Percentiles rank a stretch among this genome's conserved stretches.
Evolutionary conservation across 2,888 invertebrate genomes (phyloP).

Genomic region (Kryphioiulus occultus): DNA sequence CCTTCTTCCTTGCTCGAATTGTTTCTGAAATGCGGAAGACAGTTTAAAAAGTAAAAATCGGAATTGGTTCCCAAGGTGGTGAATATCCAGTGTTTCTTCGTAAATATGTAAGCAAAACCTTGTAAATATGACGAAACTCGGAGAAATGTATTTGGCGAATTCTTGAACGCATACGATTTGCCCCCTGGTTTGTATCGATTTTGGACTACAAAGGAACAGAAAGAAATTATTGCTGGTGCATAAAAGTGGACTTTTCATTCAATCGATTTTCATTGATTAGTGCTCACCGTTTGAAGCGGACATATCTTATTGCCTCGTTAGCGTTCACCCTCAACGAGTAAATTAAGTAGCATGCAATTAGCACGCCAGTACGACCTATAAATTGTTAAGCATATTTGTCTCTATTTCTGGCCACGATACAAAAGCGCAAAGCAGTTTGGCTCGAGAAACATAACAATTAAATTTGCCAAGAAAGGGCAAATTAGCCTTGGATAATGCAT

Average conservation of each 20-base stretch:
- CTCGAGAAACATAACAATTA: not conserved
- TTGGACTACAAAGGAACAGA: constrained; percentile 66
- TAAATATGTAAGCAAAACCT: constrained; percentile 51
- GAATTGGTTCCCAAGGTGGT: not conserved
- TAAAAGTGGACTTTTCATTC: constrained; percentile 16
- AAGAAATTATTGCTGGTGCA: not conserved
- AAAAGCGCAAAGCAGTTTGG: not conserved
- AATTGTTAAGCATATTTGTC: constrained; percentile 54
- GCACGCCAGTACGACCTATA: constrained; percentile 81
- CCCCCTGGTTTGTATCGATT: constrained; percentile 81
- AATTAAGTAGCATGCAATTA: constrained; percentile 85
- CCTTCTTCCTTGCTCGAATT: constrained; percentile 59
- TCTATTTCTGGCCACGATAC: not conserved
- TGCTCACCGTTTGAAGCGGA: constrained; percentile 71
- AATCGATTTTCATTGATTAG: constrained; percentile 1
- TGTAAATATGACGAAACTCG: constrained; percentile 68
- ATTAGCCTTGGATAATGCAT: not conserved
- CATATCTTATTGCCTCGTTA: constrained; percentile 80
- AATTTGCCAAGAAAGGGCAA: not conserved
- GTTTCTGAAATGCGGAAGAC: constrained; percentile 2
- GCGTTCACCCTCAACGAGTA: constrained; percentile 76
- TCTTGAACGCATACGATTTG: constrained; percentile 83
- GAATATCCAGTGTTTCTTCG: not conserved
- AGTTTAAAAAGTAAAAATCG: not conserved
- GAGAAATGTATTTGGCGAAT: constrained; percentile 80